phyloP scores from a whole-genome alignment of 2,113 vertebrate genomes.

The Campylorhamphus procurvoides region DNA sequence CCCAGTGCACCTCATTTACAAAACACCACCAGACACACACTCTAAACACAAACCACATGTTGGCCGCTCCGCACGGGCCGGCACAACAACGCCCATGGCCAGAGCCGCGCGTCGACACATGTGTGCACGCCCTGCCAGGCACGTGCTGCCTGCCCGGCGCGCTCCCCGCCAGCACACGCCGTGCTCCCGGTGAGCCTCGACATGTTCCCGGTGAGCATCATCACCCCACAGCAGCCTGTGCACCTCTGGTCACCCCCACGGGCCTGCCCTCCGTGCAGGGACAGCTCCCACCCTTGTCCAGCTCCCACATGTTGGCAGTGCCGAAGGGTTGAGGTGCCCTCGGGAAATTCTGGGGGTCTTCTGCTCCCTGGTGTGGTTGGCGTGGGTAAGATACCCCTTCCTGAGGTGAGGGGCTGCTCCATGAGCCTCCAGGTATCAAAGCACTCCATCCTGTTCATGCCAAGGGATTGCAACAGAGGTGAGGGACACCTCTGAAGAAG shows the following conservation, averaged over 20 bases:
- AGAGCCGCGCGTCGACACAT: background rate
- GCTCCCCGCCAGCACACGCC: rapidly evolving
- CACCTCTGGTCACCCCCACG: background rate
- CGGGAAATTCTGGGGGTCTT: background rate
- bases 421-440: background rate
- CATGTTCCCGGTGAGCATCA: rapidly evolving
- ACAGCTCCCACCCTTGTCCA: background rate
- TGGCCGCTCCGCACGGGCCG: background rate
- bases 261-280: rapidly evolving
- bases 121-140: rapidly evolving
- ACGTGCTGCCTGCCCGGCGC: rapidly evolving
- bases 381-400: background rate
- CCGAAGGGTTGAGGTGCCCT: background rate
- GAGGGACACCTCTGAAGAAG: background rate
- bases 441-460: background rate
- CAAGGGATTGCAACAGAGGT: background rate
- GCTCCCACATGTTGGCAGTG: background rate
- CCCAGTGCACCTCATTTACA: background rate
- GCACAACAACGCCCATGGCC: background rate
- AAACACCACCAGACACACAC: background rate
- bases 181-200: rapidly evolving
- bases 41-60: constrained; percentile 39
- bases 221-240: rapidly evolving
- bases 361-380: background rate
- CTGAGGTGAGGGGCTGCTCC: background rate